Base-by-base conservation (phyloP, 92 coral and sea anemone species). In the Zoanthus sansibaricus region DNA sequence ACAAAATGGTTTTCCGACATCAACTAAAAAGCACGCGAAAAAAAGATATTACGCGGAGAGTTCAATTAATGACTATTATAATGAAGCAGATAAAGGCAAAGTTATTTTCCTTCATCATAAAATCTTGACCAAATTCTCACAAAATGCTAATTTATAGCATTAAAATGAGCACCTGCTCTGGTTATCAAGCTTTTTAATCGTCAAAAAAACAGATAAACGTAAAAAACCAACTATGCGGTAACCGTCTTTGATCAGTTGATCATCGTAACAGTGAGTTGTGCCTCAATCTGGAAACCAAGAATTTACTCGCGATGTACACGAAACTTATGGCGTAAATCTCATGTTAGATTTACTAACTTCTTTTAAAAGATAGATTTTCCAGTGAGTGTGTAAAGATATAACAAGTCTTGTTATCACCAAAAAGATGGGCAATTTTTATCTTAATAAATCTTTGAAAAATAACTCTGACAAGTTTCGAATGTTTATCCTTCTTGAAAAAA, bases 101-200 rank as follows among this genome's bases (percentile, higher is more conserved):
- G 67, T 25, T 6, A 80, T 45, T 48, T 80, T 37, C 8, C n/a
- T 20, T 62, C 62, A 68, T 64, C 45, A 17, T 66, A 80, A 44
- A 52, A 64, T 52, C 73, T 80, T 68, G 7, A 69, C 17, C 5
- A 25, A 33, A 66, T 80, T 66, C 51, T 66, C 75, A 21, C 55
- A 69, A 78, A 78, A 80, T 80, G 85, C 85, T 80, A 80, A 80
- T 80, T 80, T 61, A 58, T 46, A 48, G 58, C 51, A 17, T 47
- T 47, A 47, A 79, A 66, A 67, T 47, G 72, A 80, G 47, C 85
- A 80, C 85, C 85, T 80, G 85, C 15, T 67, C 61, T 64, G 33
- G 6, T 45, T 66, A 78, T 78, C 83, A 56, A 59, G 51, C 15
- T 6, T 55, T 78, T 58, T 55, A 10, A 77, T 77, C 70, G 16